These are phyloP conservation scores for Isotomurus palustris DNA, from an alignment of 2,888 invertebrate species.

Conservation along the genomic window DNA sequence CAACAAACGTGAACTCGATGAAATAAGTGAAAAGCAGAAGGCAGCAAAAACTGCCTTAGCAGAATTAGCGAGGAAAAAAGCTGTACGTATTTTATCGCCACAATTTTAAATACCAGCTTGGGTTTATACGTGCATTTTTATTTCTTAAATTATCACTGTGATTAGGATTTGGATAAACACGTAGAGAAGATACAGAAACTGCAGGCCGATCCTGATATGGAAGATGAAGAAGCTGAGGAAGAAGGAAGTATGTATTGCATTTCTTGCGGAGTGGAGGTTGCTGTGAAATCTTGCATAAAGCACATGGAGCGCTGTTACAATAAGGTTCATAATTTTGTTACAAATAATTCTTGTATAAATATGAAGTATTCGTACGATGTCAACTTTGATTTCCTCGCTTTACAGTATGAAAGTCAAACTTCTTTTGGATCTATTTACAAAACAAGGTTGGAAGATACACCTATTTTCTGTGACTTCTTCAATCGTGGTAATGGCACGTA, in stretches of 20 bases:
- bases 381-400: too few relatives aligned
- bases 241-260: conserved; percentile 88
- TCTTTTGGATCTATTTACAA: conserved; percentile 93
- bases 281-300: conserved; percentile 82
- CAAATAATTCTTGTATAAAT: too few relatives aligned
- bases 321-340: too few relatives aligned
- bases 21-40: conserved; percentile 72
- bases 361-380: too few relatives aligned
- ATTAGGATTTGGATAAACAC: conserved; percentile 70
- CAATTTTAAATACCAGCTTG: too few relatives aligned
- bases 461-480: conserved; percentile 96
- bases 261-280: conserved; percentile 93
- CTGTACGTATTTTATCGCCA: too few relatives aligned
- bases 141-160: too few relatives aligned
- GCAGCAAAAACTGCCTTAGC: conserved; percentile 72
- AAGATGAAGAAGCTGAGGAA: conserved; percentile 59
- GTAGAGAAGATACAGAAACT: conserved; percentile 73
- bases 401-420: conserved; percentile 88
- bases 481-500: conserved; percentile 84
- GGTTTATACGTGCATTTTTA: too few relatives aligned
- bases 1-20: conserved; percentile 58
- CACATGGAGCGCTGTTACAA: conserved; percentile 99
- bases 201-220: conserved; percentile 58
- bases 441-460: conserved; percentile 88
- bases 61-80: conserved; percentile 71